A percentile compares a stretch with the other conserved stretches of the same genome.
phyloP scores from a whole-genome alignment of 2,113 vertebrate genomes.

The Hemibagrus wyckioides region DNA sequence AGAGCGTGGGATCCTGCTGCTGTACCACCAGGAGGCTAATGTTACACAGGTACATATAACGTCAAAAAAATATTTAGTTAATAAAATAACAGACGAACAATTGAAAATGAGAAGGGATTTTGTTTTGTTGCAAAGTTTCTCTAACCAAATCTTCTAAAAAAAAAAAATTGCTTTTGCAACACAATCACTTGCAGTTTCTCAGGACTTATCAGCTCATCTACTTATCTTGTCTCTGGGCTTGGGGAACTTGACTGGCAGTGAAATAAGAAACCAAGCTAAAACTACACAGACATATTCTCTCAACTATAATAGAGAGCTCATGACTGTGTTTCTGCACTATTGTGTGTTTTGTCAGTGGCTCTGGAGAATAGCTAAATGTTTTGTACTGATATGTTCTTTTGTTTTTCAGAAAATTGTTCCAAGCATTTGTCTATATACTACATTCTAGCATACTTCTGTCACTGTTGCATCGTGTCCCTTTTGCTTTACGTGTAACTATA shows the following conservation, averaged over 20 bases:
- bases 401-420: neutral
- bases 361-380: neutral
- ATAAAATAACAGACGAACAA: neutral
- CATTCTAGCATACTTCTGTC: too few relatives aligned
- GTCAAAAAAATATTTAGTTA: neutral
- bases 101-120: neutral
- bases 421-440: too few relatives aligned
- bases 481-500: too few relatives aligned
- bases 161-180: too few relatives aligned
- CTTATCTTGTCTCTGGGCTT: constrained; percentile 31
- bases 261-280: constrained; percentile 2
- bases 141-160: neutral
- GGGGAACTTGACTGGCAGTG: constrained; percentile 6
- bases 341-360: neutral
- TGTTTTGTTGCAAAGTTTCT: neutral
- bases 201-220: constrained; percentile 22
- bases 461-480: too few relatives aligned
- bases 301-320: neutral
- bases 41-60: neutral
- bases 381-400: neutral
- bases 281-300: neutral
- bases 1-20: too few relatives aligned
- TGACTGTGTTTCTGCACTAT: neutral
- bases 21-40: neutral
- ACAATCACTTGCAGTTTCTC: neutral